Conservation (phyloP, 1,140 invertebrate species). For the Venturia canescens region DNA sequence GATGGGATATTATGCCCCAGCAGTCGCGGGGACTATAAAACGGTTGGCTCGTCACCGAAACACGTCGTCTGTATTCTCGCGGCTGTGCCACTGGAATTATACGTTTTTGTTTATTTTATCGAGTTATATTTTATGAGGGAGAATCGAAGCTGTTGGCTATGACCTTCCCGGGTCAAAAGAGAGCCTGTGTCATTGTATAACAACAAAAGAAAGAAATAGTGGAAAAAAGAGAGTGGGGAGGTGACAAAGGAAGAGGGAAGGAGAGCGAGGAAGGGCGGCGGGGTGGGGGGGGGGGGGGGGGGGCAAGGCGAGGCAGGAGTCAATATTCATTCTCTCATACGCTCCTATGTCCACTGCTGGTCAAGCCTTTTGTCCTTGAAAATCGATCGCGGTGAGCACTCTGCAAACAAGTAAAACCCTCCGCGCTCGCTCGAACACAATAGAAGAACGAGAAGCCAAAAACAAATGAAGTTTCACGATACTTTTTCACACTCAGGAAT, state of each 20-base stretch:
- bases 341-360: constrained; percentile 9
- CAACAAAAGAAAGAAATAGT: background rate
- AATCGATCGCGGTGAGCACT: background rate
- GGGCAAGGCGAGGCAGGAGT: constrained; percentile 8
- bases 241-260: no score
- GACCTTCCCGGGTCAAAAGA: background rate
- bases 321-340: constrained; percentile 24
- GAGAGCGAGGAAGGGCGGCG: no score
- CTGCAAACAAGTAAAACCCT: background rate
- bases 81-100: background rate
- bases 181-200: background rate
- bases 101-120: background rate
- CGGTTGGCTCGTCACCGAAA: background rate
- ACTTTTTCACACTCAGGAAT: no score
- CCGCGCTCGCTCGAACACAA: background rate
- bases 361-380: background rate
- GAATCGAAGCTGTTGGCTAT: constrained; percentile 11
- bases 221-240: background rate
- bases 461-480: no score
- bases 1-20: background rate
- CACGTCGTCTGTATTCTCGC: background rate
- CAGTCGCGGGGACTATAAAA: background rate
- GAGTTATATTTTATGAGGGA: constrained; percentile 4
- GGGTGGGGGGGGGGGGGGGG: no score
- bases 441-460: no score